These are phyloP conservation scores for Drosophila teissieri DNA, from an alignment of 1,140 invertebrate genomes.

Conservation along the genomic window DNA sequence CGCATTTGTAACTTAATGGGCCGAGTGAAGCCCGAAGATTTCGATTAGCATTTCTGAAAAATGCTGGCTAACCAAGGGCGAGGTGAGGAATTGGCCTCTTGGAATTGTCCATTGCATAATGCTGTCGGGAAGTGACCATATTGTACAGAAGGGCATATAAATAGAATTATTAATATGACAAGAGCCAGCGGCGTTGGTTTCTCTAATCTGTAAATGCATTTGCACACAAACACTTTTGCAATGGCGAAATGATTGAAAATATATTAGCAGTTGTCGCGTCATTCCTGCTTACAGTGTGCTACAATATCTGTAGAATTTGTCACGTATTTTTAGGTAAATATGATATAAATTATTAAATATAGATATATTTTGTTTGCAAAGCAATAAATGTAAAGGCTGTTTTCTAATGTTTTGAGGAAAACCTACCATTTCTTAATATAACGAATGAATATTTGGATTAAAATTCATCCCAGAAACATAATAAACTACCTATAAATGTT, in stretches of 20 bases:
- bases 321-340: no score
- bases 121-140: background rate
- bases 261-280: conserved; percentile 36
- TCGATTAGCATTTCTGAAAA: conserved; percentile 25
- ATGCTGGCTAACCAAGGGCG: background rate
- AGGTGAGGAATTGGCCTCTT: no score
- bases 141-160: conserved; percentile 19
- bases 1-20: conserved; percentile 47
- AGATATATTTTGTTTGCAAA: no score
- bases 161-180: conserved; percentile 43
- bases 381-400: no score
- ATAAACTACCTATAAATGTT: background rate
- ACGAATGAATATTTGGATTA: no score
- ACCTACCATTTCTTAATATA: no score
- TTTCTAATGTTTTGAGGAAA: no score
- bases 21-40: conserved; percentile 6
- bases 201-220: conserved; percentile 49
- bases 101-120: conserved; percentile 15
- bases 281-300: conserved; percentile 19
- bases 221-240: conserved; percentile 42
- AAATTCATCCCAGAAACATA: background rate
- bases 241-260: conserved; percentile 34
- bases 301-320: no score
- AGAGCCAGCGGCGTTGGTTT: conserved; percentile 9
- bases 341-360: no score